A percentile compares a stretch with the other conserved stretches of the same genome.
phyloP scores from a whole-genome alignment of 2,797 vertebrate species.

The Margarornis squamiger region DNA sequence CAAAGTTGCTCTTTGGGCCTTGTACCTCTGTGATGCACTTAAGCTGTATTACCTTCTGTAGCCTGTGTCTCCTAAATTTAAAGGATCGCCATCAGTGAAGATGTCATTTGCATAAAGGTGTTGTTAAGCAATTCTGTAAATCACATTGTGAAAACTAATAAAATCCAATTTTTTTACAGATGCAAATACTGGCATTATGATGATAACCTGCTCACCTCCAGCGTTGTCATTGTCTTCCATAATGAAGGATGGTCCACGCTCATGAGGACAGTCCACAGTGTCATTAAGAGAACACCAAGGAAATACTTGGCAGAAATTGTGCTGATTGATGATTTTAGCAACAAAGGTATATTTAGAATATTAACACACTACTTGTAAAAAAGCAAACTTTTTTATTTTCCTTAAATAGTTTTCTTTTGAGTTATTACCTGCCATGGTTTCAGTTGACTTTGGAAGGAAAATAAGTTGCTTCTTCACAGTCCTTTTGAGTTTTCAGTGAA shows the following conservation, averaged over 20 bases:
- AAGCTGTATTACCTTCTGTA: neutral
- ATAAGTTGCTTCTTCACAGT: neutral
- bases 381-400: neutral
- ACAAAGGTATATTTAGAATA: slow-evolving; percentile 87
- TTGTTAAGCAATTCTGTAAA: neutral
- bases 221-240: slow-evolving; percentile 96
- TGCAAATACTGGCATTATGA: slow-evolving; percentile 98
- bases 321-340: slow-evolving; percentile 97
- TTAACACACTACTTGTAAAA: neutral
- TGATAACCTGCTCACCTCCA: slow-evolving; percentile 91
- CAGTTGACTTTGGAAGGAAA: neutral
- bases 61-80: neutral
- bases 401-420: neutral
- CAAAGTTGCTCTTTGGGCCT: neutral
- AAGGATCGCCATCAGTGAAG: neutral
- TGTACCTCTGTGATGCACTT: neutral
- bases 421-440: neutral
- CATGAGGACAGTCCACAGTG: slow-evolving; percentile 96
- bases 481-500: neutral
- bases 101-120: neutral
- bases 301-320: slow-evolving; percentile 95
- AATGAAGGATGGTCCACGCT: slow-evolving; percentile 99
- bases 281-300: slow-evolving; percentile 95
- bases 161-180: slow-evolving; percentile 73
- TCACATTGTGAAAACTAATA: neutral